Evolutionary conservation across 2,113 vertebrate species (phyloP).

Genomic region (Hippocampus barbouri): DNA sequence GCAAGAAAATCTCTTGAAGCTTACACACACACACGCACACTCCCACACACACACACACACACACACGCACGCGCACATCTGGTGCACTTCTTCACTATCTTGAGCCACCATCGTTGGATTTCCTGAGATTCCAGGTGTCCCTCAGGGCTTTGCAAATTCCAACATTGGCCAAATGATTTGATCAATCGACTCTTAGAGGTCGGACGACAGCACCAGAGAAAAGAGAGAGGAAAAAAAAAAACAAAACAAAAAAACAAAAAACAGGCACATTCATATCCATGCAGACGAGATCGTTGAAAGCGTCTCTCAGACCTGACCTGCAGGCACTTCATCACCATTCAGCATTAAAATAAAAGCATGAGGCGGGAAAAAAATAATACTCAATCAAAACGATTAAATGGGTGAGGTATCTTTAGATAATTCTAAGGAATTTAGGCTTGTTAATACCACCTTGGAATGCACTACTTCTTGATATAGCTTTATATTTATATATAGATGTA

Average conservation of each 20-base stretch:
- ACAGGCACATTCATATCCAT: not conserved
- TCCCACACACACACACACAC: not conserved
- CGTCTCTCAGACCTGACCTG: constrained; percentile 65
- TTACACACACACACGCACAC: constrained; percentile 14
- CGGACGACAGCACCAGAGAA: constrained; percentile 27
- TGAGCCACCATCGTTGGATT: constrained; percentile 58
- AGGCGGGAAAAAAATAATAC: constrained; percentile 37
- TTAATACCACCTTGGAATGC: constrained; percentile 77
- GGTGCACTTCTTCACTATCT: constrained; percentile 33
- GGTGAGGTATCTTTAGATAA: constrained; percentile 66
- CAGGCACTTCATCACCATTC: constrained; percentile 62
- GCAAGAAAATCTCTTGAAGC: constrained; percentile 37
- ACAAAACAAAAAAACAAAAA: not conserved
- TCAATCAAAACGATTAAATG: constrained; percentile 44
- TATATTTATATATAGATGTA: constrained; percentile 2
- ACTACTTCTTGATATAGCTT: constrained; percentile 70
- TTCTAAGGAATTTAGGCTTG: constrained; percentile 59
- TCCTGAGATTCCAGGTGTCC: constrained; percentile 72
- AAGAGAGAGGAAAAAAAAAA: too few species aligned
- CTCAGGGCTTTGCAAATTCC: constrained; percentile 58
- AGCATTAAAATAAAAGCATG: constrained; percentile 39
- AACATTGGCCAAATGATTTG: constrained; percentile 28
- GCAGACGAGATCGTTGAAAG: constrained; percentile 17
- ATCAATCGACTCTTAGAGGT: constrained; percentile 45
- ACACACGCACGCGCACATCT: constrained; percentile 16